phyloP scores from a whole-genome alignment of 1,140 invertebrate genomes.

The Drosophila parvula region DNA sequence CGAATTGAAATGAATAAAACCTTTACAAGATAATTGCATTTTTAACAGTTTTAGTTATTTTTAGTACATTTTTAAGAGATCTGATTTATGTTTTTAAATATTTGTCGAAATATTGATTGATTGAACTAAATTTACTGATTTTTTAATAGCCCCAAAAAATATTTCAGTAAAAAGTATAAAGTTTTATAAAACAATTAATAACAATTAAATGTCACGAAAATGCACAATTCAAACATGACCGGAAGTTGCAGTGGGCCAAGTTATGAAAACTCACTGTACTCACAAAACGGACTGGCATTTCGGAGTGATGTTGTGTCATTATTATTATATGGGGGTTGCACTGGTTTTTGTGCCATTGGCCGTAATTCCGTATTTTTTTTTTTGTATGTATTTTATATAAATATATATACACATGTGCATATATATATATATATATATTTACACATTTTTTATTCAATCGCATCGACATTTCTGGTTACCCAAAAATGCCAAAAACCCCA shows the following conservation, averaged over 20 bases:
- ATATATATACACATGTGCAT: neutral
- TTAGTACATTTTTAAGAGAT: neutral
- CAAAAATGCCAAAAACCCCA: slow-evolving; percentile 27
- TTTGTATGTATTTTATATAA: neutral
- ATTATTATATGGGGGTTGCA: slow-evolving; percentile 22
- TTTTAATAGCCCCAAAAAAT: neutral
- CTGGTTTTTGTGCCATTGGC: slow-evolving; percentile 39
- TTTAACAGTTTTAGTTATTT: neutral
- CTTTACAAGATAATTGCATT: neutral
- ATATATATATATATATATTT: too few relatives aligned
- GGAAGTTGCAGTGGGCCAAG: slow-evolving; percentile 2
- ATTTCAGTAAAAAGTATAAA: too few relatives aligned
- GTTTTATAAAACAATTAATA: neutral
- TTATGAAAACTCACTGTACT: slow-evolving; percentile 28
- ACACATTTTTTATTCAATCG: slow-evolving; percentile 9
- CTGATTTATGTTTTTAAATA: neutral
- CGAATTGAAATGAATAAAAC: neutral
- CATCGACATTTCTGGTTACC: slow-evolving; percentile 35
- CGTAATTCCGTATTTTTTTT: slow-evolving; percentile 14
- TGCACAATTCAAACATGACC: slow-evolving; percentile 2
- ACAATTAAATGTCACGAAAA: neutral
- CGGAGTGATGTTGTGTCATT: slow-evolving; percentile 7
- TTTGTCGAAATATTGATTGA: neutral
- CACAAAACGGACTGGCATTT: neutral
- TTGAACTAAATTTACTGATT: neutral